Conservation (phyloP, 1,140 invertebrate genomes). For the Drosophila arizonae region DNA sequence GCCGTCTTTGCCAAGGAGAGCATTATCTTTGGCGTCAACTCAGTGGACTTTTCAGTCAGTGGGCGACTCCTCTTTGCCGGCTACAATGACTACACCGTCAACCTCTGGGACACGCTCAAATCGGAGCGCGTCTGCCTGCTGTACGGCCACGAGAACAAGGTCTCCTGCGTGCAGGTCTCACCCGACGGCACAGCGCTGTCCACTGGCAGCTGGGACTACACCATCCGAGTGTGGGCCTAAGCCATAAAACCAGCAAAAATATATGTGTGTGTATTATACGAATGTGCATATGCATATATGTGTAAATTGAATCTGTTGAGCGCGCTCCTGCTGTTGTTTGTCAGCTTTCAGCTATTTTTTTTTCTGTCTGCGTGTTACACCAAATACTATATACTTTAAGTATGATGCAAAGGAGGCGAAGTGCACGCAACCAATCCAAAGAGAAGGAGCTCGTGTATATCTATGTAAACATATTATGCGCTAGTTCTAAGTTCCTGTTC, state of each 20-base stretch:
- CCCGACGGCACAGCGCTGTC: constrained; percentile 99
- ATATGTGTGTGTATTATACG: background rate
- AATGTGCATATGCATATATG: background rate
- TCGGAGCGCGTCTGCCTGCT: constrained; percentile 94
- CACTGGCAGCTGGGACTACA: constrained; percentile 99
- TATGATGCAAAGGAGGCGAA: constrained; percentile 38
- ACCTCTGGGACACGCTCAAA: constrained; percentile 99
- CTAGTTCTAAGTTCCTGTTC: constrained; percentile 76
- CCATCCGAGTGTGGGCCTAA: constrained; percentile 89
- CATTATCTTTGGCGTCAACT: constrained; percentile 99
- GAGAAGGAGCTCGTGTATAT: constrained; percentile 38
- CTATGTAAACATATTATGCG: constrained; percentile 58
- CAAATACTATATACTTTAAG: constrained; percentile 43
- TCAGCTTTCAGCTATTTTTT: constrained; percentile 29
- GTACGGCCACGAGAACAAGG: constrained; percentile 99
- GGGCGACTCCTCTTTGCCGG: constrained; percentile 98
- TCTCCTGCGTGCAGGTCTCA: constrained; percentile 96
- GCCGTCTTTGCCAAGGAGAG: constrained; percentile 98
- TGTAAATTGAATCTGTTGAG: constrained; percentile 21
- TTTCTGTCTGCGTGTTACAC: constrained; percentile 26
- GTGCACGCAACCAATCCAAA: constrained; percentile 42
- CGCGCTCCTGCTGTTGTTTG: constrained; percentile 10
- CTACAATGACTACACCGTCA: constrained; percentile 99
- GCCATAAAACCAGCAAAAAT: background rate
- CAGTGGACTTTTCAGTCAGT: constrained; percentile 98